Evolutionary conservation across 35 echinoderm and acorn worm genomes (phyloP).

Genomic region (Heliocidaris erythrogramma): DNA sequence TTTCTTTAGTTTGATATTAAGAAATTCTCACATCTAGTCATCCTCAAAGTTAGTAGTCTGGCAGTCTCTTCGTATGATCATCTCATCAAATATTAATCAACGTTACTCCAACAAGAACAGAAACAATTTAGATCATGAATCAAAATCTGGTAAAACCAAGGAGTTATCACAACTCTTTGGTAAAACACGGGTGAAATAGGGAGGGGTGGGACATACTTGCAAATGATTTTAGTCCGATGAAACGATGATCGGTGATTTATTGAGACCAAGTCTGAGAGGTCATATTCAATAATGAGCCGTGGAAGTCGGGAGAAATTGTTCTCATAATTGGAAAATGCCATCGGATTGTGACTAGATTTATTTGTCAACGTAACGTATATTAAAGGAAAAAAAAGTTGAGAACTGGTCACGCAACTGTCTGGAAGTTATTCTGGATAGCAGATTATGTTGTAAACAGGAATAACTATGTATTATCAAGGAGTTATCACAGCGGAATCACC

Average conservation of each 20-base stretch:
- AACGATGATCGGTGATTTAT: background rate
- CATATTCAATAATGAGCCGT: background rate
- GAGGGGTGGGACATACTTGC: background rate
- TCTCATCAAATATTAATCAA: background rate
- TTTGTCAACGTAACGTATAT: background rate
- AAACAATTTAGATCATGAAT: background rate
- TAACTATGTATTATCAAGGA: too few relatives aligned
- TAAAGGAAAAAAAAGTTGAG: too few relatives aligned
- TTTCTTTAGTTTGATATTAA: too few relatives aligned
- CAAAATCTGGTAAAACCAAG: background rate
- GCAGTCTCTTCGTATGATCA: too few relatives aligned
- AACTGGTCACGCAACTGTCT: too few relatives aligned
- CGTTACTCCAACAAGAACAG: background rate
- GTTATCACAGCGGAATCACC: too few relatives aligned
- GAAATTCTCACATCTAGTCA: too few relatives aligned
- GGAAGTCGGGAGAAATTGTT: background rate
- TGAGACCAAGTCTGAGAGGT: background rate
- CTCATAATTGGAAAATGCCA: slow-evolving; percentile 10
- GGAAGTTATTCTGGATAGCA: too few relatives aligned
- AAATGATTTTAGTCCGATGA: background rate
- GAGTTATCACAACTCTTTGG: too few relatives aligned
- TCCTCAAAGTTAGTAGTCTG: too few relatives aligned
- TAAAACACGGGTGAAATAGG: background rate
- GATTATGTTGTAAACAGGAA: too few relatives aligned
- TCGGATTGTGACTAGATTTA: background rate